These are phyloP conservation scores for Lycopodina hypogea DNA, from an alignment of 37 sponge, comb jelly and placozoan genomes.

Conservation along the genomic window DNA sequence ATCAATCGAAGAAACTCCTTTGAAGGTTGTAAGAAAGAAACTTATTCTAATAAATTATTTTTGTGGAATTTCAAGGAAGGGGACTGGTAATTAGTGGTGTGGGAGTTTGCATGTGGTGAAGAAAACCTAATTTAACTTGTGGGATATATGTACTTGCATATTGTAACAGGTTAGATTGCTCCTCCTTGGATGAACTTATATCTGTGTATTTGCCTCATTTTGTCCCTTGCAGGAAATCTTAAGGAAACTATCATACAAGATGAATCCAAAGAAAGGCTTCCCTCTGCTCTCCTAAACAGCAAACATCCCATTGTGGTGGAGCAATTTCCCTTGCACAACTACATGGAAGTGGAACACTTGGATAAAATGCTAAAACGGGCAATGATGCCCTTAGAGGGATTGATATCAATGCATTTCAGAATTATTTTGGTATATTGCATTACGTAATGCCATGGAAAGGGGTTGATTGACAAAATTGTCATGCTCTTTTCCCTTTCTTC, in stretches of 20 bases:
- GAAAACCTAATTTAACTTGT: background rate
- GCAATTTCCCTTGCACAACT: slow-evolving; percentile 50
- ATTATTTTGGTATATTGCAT: slow-evolving; percentile 78
- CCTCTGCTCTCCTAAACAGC: slow-evolving; percentile 14
- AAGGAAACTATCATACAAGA: slow-evolving; percentile 4
- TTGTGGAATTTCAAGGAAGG: too few species aligned
- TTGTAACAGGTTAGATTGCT: background rate
- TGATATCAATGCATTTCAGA: slow-evolving; percentile 35
- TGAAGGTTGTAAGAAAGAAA: slow-evolving; percentile 28
- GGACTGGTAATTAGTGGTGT: too few species aligned
- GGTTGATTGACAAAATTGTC: too few species aligned
- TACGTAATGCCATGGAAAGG: too few species aligned
- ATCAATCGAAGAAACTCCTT: slow-evolving; percentile 32
- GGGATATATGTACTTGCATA: too few species aligned
- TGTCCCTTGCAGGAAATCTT: slow-evolving; percentile 17
- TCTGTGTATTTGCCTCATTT: background rate
- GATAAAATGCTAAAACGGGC: slow-evolving; percentile 20
- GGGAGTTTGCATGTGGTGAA: too few species aligned
- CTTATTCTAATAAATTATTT: too few species aligned
- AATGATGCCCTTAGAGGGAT: slow-evolving; percentile 33
- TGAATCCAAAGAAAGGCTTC: slow-evolving; percentile 39
- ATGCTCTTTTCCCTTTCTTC: too few species aligned
- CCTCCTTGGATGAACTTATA: background rate
- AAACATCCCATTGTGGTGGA: slow-evolving; percentile 32
- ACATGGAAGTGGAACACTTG: background rate